Conservation (phyloP, 2,888 invertebrate species). For the Diaphora mendica region DNA sequence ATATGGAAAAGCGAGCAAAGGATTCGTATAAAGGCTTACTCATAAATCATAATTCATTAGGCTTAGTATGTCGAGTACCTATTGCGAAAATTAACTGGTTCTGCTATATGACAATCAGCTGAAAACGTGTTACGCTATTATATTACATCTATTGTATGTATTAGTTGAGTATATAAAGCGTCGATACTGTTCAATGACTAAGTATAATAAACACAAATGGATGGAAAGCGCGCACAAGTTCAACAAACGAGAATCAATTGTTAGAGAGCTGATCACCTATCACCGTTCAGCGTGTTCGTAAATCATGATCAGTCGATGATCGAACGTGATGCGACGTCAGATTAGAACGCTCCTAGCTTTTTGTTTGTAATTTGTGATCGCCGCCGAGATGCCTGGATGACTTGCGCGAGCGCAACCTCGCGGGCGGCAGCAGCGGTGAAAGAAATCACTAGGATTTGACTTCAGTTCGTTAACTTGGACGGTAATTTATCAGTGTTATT, state of each 20-base stretch:
- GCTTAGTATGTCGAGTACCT: constrained; percentile 65
- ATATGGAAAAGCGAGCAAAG: constrained; percentile 64
- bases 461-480: constrained; percentile 67
- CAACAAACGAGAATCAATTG: constrained; percentile 80
- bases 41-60: constrained; percentile 77
- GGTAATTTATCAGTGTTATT: constrained; percentile 75
- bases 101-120: constrained; percentile 45
- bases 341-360: constrained; percentile 81
- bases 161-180: constrained; percentile 35
- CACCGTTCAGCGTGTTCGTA: constrained; percentile 80
- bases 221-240: constrained; percentile 56
- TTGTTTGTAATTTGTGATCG: constrained; percentile 82
- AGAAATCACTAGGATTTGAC: constrained; percentile 65
- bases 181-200: constrained; percentile 40
- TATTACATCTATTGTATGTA: constrained; percentile 44
- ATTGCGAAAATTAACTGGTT: constrained; percentile 62
- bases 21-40: constrained; percentile 52
- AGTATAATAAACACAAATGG: constrained; percentile 34
- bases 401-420: constrained; percentile 65
- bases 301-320: constrained; percentile 85
- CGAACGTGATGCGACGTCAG: constrained; percentile 81
- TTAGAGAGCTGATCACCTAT: constrained; percentile 77
- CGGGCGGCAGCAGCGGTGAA: constrained; percentile 67
- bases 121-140: constrained; percentile 36
- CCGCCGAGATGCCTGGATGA: constrained; percentile 80